phyloP scores from a whole-genome alignment of 1,140 invertebrate species.

The Pseudomyrmex pallidus region DNA sequence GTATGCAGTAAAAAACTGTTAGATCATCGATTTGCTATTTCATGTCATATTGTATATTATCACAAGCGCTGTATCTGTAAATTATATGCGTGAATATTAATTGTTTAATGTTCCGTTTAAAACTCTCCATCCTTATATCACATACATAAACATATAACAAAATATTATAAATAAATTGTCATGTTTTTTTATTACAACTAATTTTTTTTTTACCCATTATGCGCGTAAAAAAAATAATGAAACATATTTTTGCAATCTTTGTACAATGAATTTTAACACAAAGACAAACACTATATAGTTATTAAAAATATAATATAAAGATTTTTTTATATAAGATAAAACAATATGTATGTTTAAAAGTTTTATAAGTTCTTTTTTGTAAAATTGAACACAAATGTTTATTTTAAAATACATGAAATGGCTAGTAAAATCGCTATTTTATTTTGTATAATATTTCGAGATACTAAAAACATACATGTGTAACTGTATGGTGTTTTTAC shows the following conservation, averaged over 20 bases:
- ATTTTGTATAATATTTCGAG: constrained; percentile 29
- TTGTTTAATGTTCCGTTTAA: constrained; percentile 55
- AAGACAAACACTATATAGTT: constrained; percentile 12
- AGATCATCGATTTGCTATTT: constrained; percentile 44
- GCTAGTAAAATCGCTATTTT: constrained; percentile 31
- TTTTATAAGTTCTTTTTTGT: constrained; percentile 33
- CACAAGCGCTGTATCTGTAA: constrained; percentile 48
- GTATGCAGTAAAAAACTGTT: constrained; percentile 40
- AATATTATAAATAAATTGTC: constrained; percentile 58
- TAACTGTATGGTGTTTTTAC: constrained; percentile 34
- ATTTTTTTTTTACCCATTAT: constrained; percentile 41
- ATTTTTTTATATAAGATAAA: constrained; percentile 36
- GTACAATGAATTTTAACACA: constrained; percentile 26
- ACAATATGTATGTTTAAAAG: constrained; percentile 20
- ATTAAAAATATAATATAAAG: constrained; percentile 37
- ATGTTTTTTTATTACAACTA: constrained; percentile 48
- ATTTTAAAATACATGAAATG: constrained; percentile 18
- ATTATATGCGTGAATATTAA: constrained; percentile 59
- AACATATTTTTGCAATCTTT: constrained; percentile 59
- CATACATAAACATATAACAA: constrained; percentile 44
- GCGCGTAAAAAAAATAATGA: constrained; percentile 54
- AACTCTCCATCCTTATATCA: constrained; percentile 46
- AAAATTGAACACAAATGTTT: constrained; percentile 28
- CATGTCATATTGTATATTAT: constrained; percentile 37
- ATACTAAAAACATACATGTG: neutral